Conservation (phyloP, 2,888 invertebrate genomes). For the Chromoteleia sp. region DNA sequence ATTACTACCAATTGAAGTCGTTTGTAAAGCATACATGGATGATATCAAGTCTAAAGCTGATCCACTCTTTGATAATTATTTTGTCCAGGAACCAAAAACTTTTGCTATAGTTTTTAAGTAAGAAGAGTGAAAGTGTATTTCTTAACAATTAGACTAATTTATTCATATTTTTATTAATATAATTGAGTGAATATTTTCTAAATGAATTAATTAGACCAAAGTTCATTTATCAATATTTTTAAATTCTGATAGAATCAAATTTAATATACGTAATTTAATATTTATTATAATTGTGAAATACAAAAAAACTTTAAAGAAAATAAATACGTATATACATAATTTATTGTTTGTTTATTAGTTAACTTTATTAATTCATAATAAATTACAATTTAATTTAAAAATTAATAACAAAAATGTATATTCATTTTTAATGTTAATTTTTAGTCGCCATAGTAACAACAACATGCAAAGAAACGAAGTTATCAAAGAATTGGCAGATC, state of each 20-base stretch:
- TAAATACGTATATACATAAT: no score
- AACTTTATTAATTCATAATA: no score
- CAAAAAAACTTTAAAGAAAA: no score
- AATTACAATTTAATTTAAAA: not conserved
- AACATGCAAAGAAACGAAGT: conserved; percentile 89
- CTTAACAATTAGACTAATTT: not conserved
- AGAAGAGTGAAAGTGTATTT: conserved; percentile 55
- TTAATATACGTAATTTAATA: no score
- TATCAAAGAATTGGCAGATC: conserved; percentile 90
- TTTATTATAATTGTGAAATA: no score
- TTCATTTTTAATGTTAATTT: conserved; percentile 61
- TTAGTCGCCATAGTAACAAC: conserved; percentile 90
- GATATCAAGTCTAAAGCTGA: conserved; percentile 90
- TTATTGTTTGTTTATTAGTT: no score
- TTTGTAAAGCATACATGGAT: conserved; percentile 92
- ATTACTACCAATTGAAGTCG: conserved; percentile 90
- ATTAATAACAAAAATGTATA: conserved; percentile 3
- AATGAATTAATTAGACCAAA: no score
- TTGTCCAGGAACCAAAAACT: conserved; percentile 89
- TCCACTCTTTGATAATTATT: conserved; percentile 90
- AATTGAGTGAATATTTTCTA: no score
- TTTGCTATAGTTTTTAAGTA: conserved; percentile 91
- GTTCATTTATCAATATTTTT: no score
- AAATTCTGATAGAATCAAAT: no score
- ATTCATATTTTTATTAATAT: not conserved